These are phyloP conservation scores for Seriola rivoliana DNA, from an alignment of 2,113 vertebrate species.

Conservation along the genomic window DNA sequence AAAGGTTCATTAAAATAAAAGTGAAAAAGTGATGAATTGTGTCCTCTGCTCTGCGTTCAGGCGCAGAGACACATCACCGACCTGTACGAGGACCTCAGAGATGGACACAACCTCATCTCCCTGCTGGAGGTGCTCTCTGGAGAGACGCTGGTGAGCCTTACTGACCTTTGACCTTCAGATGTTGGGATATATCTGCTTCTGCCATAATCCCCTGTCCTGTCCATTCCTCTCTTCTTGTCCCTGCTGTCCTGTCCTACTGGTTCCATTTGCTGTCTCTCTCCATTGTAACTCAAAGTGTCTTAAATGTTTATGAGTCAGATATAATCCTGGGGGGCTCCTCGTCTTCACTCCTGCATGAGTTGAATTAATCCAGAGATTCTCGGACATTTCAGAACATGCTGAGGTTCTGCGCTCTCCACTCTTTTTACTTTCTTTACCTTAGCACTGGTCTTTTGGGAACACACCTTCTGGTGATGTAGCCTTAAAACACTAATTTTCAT, in stretches of 20 bases:
- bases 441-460: constrained; percentile 45
- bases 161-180: constrained; percentile 31
- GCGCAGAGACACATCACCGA: constrained; percentile 94
- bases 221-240: constrained; percentile 7
- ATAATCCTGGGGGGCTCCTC: background rate
- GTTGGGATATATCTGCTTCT: constrained; percentile 25
- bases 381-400: constrained; percentile 52
- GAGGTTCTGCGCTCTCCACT: constrained; percentile 39
- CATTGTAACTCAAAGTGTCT: constrained; percentile 15
- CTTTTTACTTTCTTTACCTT: constrained; percentile 40
- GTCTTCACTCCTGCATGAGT: constrained; percentile 60
- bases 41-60: constrained; percentile 67
- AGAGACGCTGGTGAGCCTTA: constrained; percentile 90
- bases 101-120: constrained; percentile 98
- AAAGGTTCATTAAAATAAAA: background rate
- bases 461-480: constrained; percentile 46
- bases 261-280: constrained; percentile 40
- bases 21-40: background rate
- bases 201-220: constrained; percentile 21
- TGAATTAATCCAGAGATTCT: constrained; percentile 39
- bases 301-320: constrained; percentile 11
- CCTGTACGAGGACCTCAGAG: constrained; percentile 95
- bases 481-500: constrained; percentile 77
- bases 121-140: constrained; percentile 97
- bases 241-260: constrained; percentile 37